phyloP scores from a whole-genome alignment of 2,113 vertebrate species.

The Lamprotornis superbus region DNA sequence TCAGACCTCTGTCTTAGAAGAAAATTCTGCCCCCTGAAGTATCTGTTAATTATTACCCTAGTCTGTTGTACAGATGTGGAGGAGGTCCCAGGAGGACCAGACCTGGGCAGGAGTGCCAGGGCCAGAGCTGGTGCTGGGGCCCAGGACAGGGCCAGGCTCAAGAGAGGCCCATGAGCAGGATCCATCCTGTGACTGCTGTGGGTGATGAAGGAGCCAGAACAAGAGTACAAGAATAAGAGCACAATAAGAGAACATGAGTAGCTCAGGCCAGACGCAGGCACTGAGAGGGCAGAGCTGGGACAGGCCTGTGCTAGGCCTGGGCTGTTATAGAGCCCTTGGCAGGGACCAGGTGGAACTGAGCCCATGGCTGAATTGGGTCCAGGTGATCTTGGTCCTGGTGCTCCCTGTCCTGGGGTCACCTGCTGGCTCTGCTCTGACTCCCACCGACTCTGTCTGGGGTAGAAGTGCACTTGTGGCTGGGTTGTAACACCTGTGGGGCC shows the following conservation, averaged over 20 bases:
- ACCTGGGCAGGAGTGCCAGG: background rate
- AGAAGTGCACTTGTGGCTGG: background rate
- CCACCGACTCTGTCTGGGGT: background rate
- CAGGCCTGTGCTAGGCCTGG: background rate
- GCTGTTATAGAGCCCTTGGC: background rate
- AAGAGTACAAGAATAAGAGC: background rate
- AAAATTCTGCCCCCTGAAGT: background rate
- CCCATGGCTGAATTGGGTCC: background rate
- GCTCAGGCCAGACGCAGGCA: background rate
- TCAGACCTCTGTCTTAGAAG: background rate
- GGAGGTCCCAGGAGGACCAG: background rate
- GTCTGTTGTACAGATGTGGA: background rate
- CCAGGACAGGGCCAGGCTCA: background rate
- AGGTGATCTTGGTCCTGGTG: background rate
- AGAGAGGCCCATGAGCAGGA: background rate
- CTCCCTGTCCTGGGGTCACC: background rate
- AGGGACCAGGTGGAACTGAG: background rate
- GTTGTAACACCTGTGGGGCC: background rate
- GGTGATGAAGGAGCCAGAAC: background rate
- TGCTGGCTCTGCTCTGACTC: background rate
- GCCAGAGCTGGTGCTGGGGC: background rate
- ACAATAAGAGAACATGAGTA: background rate
- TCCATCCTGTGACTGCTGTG: background rate
- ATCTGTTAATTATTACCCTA: background rate
- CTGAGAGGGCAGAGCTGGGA: background rate